Evolutionary conservation across 2,113 vertebrate species (phyloP).

Genomic region (Barbus barbus): DNA sequence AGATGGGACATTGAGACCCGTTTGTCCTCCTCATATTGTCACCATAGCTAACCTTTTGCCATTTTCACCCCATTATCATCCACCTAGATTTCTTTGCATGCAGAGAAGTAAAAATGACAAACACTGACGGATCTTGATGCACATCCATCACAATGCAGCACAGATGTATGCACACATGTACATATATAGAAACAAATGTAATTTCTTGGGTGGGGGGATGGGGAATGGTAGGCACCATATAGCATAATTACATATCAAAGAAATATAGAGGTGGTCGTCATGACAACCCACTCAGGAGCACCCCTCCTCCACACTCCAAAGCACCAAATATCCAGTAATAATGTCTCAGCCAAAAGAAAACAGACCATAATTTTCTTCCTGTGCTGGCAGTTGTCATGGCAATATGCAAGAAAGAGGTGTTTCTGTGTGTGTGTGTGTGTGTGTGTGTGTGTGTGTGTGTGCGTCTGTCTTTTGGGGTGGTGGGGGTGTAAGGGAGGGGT

Average conservation of each 20-base stretch:
- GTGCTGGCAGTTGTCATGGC: conserved; percentile 69
- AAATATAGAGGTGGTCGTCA: conserved; percentile 74
- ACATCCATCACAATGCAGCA: neutral
- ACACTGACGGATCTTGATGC: neutral
- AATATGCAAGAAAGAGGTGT: conserved; percentile 61
- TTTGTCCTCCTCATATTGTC: neutral
- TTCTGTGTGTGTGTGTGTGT: conserved; percentile 3
- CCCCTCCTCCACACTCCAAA: conserved; percentile 43
- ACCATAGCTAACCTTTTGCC: neutral
- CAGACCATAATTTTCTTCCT: conserved; percentile 78
- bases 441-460: no score
- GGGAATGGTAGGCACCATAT: conserved; percentile 55
- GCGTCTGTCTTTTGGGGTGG: conserved; percentile 30
- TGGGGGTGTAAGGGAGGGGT: conserved; percentile 49
- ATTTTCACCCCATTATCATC: neutral
- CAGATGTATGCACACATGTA: neutral
- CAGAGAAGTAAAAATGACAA: neutral
- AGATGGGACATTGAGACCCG: neutral
- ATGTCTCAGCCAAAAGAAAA: conserved; percentile 69
- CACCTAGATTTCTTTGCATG: neutral
- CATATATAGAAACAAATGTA: neutral
- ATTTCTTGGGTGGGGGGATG: conserved; percentile 3
- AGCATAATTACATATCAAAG: conserved; percentile 76
- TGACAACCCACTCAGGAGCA: conserved; percentile 69
- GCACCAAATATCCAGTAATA: conserved; percentile 23